Conservation (phyloP, 2,888 invertebrate genomes). For the Gastracanthus pulcherrimus region DNA sequence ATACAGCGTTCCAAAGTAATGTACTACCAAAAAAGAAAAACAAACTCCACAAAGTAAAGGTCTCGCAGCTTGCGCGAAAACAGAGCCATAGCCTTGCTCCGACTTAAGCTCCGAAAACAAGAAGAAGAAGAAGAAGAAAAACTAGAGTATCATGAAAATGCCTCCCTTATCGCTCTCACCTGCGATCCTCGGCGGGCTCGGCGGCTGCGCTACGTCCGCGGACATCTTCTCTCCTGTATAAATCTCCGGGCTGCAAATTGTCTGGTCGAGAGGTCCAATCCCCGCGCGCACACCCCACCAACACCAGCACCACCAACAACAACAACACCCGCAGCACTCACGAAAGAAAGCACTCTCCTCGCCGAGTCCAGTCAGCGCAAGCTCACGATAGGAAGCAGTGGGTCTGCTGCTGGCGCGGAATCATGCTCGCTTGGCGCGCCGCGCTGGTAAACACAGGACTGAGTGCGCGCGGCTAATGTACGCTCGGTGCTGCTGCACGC, state of each 20-base stretch:
- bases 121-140: too few species aligned
- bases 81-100: too few species aligned
- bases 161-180: too few species aligned
- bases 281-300: background rate
- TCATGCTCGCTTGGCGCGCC: background rate
- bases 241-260: background rate
- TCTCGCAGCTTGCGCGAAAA: too few species aligned
- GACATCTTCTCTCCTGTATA: conserved; percentile 22
- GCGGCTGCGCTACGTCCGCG: conserved; percentile 50
- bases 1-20: too few species aligned
- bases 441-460: conserved; percentile 38
- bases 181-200: conserved; percentile 43
- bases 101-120: too few species aligned
- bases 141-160: too few species aligned
- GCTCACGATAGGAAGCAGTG: background rate
- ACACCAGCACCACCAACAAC: background rate
- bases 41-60: too few species aligned
- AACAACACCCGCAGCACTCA: background rate
- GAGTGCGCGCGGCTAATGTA: background rate
- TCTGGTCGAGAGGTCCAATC: background rate
- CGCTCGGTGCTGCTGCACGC: background rate
- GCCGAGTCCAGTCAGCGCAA: background rate
- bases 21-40: too few species aligned
- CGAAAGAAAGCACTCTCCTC: background rate
- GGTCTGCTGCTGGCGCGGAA: background rate